Base-by-base conservation (phyloP, 2,797 vertebrate genomes). In the Luscinia luscinia region DNA sequence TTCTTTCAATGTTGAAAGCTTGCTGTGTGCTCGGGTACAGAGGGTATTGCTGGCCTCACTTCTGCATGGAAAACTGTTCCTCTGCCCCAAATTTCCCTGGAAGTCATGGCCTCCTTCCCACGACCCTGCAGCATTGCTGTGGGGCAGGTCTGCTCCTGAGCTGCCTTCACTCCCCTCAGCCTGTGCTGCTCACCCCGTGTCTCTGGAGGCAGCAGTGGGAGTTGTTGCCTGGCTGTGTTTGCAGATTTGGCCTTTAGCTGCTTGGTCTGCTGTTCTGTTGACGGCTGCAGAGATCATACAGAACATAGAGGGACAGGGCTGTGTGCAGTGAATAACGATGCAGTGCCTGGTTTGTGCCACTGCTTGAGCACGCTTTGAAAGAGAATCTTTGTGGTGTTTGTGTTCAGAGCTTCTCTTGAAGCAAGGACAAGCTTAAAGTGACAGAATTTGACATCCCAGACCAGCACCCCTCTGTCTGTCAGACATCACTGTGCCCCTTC, bases 191-290 rank as follows among this genome's bases (percentile, higher is more conserved):
- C 5, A 2, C 28, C 24, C 15, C 0, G 0, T 52, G 76, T 40
- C 14, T 48, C 74, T 2, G 1, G 49, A 8, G 0, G 61, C 76
- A 36, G 79, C 9, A 2, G 22, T 59, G 81, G 63, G 81, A 84
- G 27, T 9, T 40, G 40, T n/a, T 78, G 51, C 43, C 36, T 63
- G 86, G 55, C 70, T 69, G 58, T 43, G 70, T 93, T 93, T 94
- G 95, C 89, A 84, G 72, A 85, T 94, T 40, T 91, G 91, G 87
- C 91, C 79, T 94, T 93, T 78, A 93, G 75, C 87, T 83, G 84
- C 62, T 54, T 41, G 75, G 54, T 80, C 41, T 89, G 54, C 45
- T 0, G 8, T 61, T 87, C 28, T 58, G 72, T 62, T 85, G 92
- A 45, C 0, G 34, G 67, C 82, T 72, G 45, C 66, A 86, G 87